These are phyloP conservation scores for Triops longicaudatus DNA, from an alignment of 1,140 invertebrate genomes.

Conservation along the genomic window DNA sequence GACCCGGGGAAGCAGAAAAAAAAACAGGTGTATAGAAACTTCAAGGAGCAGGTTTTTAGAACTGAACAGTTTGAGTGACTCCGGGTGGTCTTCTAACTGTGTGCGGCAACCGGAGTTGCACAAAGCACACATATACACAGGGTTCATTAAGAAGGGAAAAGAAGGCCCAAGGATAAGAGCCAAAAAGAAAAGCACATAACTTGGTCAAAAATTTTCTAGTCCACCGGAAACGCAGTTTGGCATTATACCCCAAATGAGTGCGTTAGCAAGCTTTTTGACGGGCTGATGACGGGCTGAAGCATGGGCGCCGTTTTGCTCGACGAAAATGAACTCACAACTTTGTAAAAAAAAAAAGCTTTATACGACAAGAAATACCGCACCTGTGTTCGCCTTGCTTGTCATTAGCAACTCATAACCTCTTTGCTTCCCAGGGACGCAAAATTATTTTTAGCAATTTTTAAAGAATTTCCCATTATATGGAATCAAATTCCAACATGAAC, in stretches of 20 bases:
- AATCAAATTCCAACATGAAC: too few relatives aligned
- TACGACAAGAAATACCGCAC: background rate
- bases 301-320: background rate
- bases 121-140: background rate
- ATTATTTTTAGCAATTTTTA: background rate
- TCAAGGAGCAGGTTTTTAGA: background rate
- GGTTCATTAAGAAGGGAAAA: background rate
- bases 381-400: background rate
- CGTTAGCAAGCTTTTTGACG: background rate
- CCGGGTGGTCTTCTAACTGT: slow-evolving; percentile 1
- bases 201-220: background rate
- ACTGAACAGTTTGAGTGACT: background rate
- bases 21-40: slow-evolving; percentile 8
- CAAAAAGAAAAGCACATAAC: background rate
- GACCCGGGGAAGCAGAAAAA: background rate
- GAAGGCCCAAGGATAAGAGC: background rate
- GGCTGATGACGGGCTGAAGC: background rate
- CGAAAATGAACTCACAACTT: background rate
- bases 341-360: background rate
- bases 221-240: background rate
- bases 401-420: background rate
- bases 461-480: too few relatives aligned
- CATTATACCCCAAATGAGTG: slow-evolving; percentile 5
- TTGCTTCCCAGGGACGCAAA: background rate
- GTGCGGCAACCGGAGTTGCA: background rate